Evolutionary conservation across 2,888 invertebrate species (phyloP).

Genomic region (Dolomedes plantarius): DNA sequence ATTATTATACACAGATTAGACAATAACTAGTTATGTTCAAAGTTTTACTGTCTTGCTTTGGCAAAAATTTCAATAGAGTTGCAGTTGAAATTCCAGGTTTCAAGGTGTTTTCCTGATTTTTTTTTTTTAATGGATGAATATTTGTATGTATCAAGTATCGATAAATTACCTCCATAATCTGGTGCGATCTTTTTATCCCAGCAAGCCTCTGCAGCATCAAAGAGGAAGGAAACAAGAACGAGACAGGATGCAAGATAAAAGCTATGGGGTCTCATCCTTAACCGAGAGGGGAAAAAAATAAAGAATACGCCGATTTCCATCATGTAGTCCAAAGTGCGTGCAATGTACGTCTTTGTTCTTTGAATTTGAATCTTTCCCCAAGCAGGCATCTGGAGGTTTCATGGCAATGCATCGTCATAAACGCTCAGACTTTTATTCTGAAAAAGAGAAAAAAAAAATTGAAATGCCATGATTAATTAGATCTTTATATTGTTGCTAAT

Average conservation of each 20-base stretch:
- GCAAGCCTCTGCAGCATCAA: background rate
- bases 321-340: background rate
- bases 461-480: no score
- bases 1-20: no score
- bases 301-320: background rate
- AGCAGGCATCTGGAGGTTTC: background rate
- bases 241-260: constrained; percentile 11
- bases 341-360: background rate
- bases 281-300: background rate
- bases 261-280: constrained; percentile 8
- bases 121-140: no score
- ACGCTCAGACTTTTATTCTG: background rate
- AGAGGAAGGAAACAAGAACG: background rate
- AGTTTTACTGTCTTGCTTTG: no score
- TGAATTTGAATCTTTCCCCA: background rate
- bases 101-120: no score
- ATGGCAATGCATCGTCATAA: background rate
- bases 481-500: no score
- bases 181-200: constrained; percentile 26
- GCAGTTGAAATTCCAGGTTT: no score
- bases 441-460: no score
- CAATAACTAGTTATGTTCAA: no score
- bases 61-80: no score
- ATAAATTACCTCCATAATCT: constrained; percentile 32
- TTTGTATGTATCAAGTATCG: no score